Conservation (phyloP, 2,797 vertebrate genomes). For the Thunnus albacares region DNA sequence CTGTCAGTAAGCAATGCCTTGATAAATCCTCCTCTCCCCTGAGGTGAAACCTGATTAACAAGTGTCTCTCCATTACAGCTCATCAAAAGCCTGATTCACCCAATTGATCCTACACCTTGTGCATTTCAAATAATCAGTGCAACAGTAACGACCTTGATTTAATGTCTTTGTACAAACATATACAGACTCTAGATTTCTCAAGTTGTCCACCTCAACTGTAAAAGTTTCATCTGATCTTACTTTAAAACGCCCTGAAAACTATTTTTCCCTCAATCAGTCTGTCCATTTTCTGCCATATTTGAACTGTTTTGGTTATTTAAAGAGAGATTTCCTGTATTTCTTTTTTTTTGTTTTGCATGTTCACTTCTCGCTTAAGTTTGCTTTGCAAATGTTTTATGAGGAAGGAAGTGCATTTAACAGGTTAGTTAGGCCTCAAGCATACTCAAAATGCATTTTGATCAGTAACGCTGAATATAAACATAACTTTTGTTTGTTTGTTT, state of each 20-base stretch:
- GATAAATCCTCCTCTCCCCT: conserved; percentile 36
- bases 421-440: too few species aligned
- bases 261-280: too few species aligned
- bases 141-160: background rate
- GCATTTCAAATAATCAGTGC: conserved; percentile 12
- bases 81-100: conserved; percentile 32
- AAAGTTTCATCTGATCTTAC: background rate
- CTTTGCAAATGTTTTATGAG: too few species aligned
- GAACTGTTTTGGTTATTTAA: too few species aligned
- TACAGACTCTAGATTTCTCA: background rate
- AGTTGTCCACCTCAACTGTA: background rate
- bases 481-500: too few species aligned
- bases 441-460: too few species aligned
- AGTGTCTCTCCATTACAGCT: conserved; percentile 22
- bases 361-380: too few species aligned
- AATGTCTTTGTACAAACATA: background rate
- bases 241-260: background rate
- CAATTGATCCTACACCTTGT: conserved; percentile 19
- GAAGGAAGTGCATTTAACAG: too few species aligned
- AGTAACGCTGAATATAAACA: too few species aligned
- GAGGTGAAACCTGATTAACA: conserved; percentile 45
- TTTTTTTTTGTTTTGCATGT: too few species aligned
- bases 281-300: too few species aligned
- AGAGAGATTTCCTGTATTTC: too few species aligned
- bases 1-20: conserved; percentile 7